Evolutionary conservation across 2,888 invertebrate genomes (phyloP).

Genomic region (Drosophila histrio): DNA sequence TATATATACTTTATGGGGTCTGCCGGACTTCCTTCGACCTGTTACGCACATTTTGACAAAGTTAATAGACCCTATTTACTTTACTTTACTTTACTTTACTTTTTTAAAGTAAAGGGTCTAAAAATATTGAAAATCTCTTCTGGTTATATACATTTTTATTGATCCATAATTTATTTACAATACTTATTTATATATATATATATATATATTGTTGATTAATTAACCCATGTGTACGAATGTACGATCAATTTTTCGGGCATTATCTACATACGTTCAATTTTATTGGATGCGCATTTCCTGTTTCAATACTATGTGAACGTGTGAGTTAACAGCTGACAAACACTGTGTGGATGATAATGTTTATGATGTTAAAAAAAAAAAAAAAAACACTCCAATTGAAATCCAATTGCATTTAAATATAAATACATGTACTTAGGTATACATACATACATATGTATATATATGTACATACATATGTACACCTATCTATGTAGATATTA

Average conservation of each 20-base stretch:
- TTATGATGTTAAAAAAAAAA: neutral
- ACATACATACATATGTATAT: neutral
- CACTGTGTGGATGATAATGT: conserved; percentile 18
- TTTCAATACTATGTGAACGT: neutral
- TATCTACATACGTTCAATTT: conserved; percentile 8
- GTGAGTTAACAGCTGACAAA: neutral
- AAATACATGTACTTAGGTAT: neutral
- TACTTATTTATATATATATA: neutral
- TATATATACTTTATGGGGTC: too few relatives aligned
- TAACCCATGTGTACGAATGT: neutral
- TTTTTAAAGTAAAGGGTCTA: too few relatives aligned
- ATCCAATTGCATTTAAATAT: conserved; percentile 19
- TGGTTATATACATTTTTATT: conserved; percentile 7
- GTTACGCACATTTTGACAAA: too few relatives aligned
- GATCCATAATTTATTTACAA: conserved; percentile 6
- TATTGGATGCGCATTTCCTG: conserved; percentile 11
- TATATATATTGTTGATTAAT: conserved; percentile 17
- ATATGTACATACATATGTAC: neutral
- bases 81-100: too few relatives aligned
- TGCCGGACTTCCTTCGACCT: too few relatives aligned
- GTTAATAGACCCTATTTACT: too few relatives aligned
- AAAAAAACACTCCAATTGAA: neutral
- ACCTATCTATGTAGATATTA: conserved; percentile 21
- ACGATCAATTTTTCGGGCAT: conserved; percentile 8
- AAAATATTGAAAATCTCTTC: neutral